Conservation (phyloP, 2,888 invertebrate genomes). For the Fragum sueziense region DNA sequence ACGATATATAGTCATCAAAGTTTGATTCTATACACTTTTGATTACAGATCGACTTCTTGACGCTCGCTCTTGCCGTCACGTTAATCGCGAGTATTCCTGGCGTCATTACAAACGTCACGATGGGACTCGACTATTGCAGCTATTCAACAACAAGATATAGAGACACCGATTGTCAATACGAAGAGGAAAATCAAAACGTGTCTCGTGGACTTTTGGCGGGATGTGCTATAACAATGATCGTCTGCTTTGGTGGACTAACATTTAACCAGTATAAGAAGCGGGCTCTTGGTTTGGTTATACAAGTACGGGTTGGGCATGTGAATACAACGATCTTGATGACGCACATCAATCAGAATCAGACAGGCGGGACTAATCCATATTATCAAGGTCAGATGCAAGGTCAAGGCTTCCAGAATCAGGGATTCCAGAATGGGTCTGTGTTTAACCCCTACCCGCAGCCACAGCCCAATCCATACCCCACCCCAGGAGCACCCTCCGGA, state of each 20-base stretch:
- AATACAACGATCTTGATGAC: not conserved
- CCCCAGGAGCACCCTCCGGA: not conserved
- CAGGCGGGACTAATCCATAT: not conserved
- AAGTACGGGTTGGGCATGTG: not conserved
- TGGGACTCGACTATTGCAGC: not conserved
- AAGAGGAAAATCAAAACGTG: not conserved
- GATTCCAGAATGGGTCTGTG: not conserved
- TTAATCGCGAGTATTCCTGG: not conserved
- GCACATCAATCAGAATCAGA: not conserved
- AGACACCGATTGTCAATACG: not conserved
- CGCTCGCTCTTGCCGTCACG: not conserved
- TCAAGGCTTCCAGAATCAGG: not conserved
- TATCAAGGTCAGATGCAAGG: not conserved
- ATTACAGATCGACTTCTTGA: slow-evolving; percentile 3
- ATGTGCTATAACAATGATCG: not conserved
- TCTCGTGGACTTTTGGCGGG: not conserved
- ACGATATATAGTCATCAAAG: no score
- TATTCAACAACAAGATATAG: not conserved
- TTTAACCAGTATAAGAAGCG: not conserved
- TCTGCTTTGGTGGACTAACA: not conserved
- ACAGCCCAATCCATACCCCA: not conserved
- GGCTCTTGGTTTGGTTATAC: not conserved
- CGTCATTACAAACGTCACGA: not conserved
- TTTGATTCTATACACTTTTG: no score
- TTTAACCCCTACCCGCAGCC: not conserved